Evolutionary conservation across 2,113 vertebrate genomes (phyloP).

Genomic region (Geococcyx californianus): DNA sequence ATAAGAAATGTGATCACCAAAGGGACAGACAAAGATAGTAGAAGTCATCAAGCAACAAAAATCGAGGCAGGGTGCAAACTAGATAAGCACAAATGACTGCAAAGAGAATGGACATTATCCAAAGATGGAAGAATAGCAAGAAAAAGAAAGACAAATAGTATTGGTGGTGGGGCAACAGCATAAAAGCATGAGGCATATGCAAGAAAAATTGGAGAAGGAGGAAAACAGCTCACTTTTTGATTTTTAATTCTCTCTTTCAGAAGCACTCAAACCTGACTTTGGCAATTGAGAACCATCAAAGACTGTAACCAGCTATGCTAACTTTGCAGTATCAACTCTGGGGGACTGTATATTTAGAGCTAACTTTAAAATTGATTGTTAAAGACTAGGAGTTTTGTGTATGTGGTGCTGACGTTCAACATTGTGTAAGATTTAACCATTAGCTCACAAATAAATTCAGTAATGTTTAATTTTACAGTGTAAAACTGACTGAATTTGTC

Average conservation of each 20-base stretch:
- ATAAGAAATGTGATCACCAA: not conserved
- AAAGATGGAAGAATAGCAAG: not conserved
- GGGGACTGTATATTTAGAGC: not conserved
- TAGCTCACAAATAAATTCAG: not conserved
- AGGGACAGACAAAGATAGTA: not conserved
- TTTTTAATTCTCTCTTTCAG: not conserved
- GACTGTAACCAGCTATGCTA: not conserved
- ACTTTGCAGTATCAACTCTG: not conserved
- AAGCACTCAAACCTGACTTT: not conserved
- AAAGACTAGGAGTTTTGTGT: not conserved
- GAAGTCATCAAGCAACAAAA: not conserved
- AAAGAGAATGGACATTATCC: not conserved
- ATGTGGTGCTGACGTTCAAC: not conserved
- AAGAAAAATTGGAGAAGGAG: not conserved
- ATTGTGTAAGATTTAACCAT: not conserved
- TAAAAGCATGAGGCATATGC: not conserved
- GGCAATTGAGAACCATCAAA: not conserved
- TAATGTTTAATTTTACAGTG: not conserved
- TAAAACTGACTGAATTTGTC: not conserved
- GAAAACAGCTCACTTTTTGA: not conserved
- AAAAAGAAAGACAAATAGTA: not conserved
- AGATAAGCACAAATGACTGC: not conserved
- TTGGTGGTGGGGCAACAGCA: not conserved
- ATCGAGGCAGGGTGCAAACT: not conserved
- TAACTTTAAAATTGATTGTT: not conserved